Percentiles rank a stretch among this genome's conserved stretches.
phyloP scores from a whole-genome alignment of 1,140 invertebrate genomes.

The Drosophila triauraria region DNA sequence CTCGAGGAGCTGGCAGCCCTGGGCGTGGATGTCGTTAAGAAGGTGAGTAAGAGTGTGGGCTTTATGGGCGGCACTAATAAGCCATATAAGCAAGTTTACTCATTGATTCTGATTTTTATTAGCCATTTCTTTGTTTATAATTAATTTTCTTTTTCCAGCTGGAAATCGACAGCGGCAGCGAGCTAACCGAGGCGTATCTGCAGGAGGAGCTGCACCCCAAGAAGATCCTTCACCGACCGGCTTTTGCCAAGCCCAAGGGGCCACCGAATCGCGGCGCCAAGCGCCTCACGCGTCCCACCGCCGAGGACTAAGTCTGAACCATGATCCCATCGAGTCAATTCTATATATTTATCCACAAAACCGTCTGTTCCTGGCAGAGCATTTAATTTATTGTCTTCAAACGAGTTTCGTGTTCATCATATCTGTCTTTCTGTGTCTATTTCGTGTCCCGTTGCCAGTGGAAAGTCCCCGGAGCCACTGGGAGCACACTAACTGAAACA shows the following conservation, averaged over 20 bases:
- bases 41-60: constrained; percentile 87
- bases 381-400: constrained; percentile 71
- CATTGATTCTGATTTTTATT: background rate
- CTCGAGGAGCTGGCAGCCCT: constrained; percentile 92
- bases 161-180: constrained; percentile 95
- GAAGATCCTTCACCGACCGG: constrained; percentile 94
- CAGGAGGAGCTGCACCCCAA: constrained; percentile 98
- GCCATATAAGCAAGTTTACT: background rate
- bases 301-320: constrained; percentile 72
- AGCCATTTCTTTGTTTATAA: background rate
- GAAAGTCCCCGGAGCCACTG: constrained; percentile 49
- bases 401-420: constrained; percentile 31
- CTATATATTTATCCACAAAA: constrained; percentile 18
- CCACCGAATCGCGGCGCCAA: constrained; percentile 96
- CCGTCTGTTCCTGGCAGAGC: constrained; percentile 52
- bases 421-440: constrained; percentile 47
- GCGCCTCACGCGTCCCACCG: constrained; percentile 89
- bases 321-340: constrained; percentile 44
- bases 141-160: constrained; percentile 87
- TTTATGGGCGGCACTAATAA: background rate
- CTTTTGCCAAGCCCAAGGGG: constrained; percentile 98
- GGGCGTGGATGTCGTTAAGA: constrained; percentile 91
- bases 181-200: constrained; percentile 95
- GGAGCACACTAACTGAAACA: constrained; percentile 53
- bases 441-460: constrained; percentile 34